Percentiles rank a stretch among this genome's conserved stretches.
phyloP scores from a whole-genome alignment of 2,797 vertebrate genomes.

The Pterois miles region DNA sequence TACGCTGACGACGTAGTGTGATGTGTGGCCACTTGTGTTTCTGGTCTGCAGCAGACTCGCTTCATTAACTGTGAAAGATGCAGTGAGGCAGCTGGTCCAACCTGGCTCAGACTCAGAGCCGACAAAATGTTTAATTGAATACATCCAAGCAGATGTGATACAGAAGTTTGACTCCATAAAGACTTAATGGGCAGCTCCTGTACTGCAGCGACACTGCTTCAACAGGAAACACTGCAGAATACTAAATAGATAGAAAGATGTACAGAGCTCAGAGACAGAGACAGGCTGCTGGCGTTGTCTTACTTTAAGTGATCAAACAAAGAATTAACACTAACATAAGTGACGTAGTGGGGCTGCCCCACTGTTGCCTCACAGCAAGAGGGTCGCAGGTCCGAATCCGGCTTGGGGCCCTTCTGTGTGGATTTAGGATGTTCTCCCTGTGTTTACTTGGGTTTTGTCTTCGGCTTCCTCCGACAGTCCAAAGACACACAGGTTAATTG shows the following conservation, averaged over 20 bases:
- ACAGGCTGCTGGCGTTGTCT: not conserved
- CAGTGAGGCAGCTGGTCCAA: constrained; percentile 36
- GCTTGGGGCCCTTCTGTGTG: too few relatives aligned
- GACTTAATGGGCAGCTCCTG: not conserved
- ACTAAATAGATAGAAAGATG: not conserved
- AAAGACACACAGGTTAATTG: too few relatives aligned
- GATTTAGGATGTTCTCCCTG: too few relatives aligned
- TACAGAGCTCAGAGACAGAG: not conserved
- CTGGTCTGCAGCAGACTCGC: constrained; percentile 6
- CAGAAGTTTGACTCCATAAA: not conserved
- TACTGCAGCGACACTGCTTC: not conserved
- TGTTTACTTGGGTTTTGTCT: too few relatives aligned
- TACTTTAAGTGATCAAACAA: too few relatives aligned
- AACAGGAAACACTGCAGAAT: not conserved
- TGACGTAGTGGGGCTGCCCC: too few relatives aligned
- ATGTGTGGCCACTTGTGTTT: constrained; percentile 15
- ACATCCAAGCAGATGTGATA: constrained; percentile 1
- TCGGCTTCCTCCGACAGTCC: too few relatives aligned
- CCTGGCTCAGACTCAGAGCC: not conserved
- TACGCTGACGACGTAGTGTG: constrained; percentile 10
- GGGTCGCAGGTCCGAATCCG: too few relatives aligned
- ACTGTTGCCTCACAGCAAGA: too few relatives aligned
- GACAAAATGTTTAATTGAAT: not conserved
- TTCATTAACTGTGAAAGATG: constrained; percentile 42
- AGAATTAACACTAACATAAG: too few relatives aligned